phyloP scores from a whole-genome alignment of 2,797 vertebrate species.

The Kryptopterus vitreolus region DNA sequence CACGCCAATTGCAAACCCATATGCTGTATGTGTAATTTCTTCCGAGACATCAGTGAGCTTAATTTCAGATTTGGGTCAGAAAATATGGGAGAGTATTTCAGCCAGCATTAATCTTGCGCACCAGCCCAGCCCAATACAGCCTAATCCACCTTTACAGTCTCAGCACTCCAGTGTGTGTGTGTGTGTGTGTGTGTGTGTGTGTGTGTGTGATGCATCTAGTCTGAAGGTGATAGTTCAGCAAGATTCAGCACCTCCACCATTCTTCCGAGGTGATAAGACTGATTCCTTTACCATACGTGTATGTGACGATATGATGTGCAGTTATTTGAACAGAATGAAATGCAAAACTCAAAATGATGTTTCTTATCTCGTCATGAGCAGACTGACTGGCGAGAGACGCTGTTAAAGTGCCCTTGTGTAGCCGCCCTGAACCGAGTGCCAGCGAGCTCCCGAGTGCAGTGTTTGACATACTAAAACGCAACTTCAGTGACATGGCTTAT shows the following conservation, averaged over 20 bases:
- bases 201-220: conserved; percentile 22
- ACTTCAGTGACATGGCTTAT: conserved; percentile 30
- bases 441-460: background rate
- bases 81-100: too few species aligned
- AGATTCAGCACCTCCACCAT: background rate
- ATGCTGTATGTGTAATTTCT: background rate
- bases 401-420: conserved; percentile 36
- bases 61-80: too few species aligned
- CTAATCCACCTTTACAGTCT: too few species aligned
- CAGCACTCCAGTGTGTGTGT: background rate
- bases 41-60: too few species aligned
- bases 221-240: conserved; percentile 34
- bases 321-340: conserved; percentile 8
- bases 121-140: too few species aligned
- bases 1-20: background rate
- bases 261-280: conserved; percentile 28
- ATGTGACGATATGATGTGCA: conserved; percentile 35
- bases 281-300: conserved; percentile 24
- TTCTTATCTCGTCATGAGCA: conserved; percentile 16
- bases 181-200: too few species aligned
- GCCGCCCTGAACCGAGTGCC: background rate
- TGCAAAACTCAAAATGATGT: background rate
- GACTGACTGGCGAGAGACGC: conserved; percentile 19
- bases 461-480: conserved; percentile 39
- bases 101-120: too few species aligned